Percentiles rank a stretch among this genome's conserved stretches.
Conservation (phyloP, 1,140 invertebrate genomes). For the Lanistes nyassanus region DNA sequence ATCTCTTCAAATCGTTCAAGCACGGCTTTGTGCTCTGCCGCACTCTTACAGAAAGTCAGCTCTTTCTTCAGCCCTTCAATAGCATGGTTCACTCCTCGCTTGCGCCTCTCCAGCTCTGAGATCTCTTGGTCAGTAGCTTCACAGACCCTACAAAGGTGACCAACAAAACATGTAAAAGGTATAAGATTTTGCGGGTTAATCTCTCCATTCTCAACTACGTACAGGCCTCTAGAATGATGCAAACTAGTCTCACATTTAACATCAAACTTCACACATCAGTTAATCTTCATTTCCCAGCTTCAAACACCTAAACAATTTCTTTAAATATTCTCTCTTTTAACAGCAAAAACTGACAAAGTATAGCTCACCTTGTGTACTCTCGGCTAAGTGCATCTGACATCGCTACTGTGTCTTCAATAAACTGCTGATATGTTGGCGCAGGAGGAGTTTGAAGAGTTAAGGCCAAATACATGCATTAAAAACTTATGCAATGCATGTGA, state of each 20-base stretch:
- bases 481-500: neutral
- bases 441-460: conserved; percentile 47
- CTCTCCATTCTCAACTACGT: neutral
- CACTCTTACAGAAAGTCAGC: conserved; percentile 49
- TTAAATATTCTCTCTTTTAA: neutral
- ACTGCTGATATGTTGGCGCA: conserved; percentile 56
- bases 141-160: conserved; percentile 49
- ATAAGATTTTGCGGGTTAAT: too few species aligned
- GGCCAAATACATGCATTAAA: conserved; percentile 23
- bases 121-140: conserved; percentile 57
- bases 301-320: neutral
- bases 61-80: conserved; percentile 55
- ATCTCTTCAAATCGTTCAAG: conserved; percentile 53
- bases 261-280: neutral
- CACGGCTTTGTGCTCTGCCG: conserved; percentile 49
- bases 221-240: too few species aligned
- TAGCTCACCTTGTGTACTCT: conserved; percentile 58
- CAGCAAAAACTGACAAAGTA: neutral
- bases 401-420: conserved; percentile 52
- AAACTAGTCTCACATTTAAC: too few species aligned
- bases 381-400: conserved; percentile 53
- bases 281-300: neutral
- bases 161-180: neutral
- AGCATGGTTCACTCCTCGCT: conserved; percentile 51
- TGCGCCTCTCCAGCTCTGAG: conserved; percentile 52